Conservation (phyloP, 1,140 invertebrate species). For the Conus ventricosus region DNA sequence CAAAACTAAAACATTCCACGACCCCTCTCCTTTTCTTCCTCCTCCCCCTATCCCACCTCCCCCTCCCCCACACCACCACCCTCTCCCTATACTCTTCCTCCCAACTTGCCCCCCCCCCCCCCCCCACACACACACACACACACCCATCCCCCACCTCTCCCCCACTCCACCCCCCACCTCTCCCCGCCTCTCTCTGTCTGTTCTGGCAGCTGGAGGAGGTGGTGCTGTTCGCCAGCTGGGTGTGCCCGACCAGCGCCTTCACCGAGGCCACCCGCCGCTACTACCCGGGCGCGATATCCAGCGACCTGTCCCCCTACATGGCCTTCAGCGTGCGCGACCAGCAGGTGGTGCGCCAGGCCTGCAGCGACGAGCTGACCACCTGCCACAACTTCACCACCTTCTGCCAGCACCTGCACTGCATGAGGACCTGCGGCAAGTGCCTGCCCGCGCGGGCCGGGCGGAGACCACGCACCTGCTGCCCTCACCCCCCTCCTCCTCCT, state of each 20-base stretch:
- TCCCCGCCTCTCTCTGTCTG: not conserved
- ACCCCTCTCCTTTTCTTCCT: too few species aligned
- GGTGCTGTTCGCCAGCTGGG: conserved; percentile 19
- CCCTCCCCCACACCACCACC: too few species aligned
- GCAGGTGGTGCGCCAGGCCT: conserved; percentile 13
- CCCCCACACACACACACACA: too few species aligned
- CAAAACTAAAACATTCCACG: too few species aligned
- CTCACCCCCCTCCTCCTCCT: too few species aligned
- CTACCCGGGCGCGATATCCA: not conserved
- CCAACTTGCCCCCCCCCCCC: too few species aligned
- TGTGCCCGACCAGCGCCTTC: conserved; percentile 11
- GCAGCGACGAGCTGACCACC: conserved; percentile 27
- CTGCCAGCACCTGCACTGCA: conserved; percentile 21
- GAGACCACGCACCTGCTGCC: not conserved
- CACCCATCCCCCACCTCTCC: too few species aligned
- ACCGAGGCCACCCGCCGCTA: not conserved
- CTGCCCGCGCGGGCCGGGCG: not conserved
- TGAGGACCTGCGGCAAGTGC: conserved; percentile 24
- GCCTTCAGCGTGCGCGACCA: not conserved
- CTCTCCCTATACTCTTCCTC: too few species aligned
- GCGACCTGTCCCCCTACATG: conserved; percentile 1
- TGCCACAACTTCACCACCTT: conserved; percentile 21
- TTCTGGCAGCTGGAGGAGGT: not conserved
- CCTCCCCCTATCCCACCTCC: too few species aligned
- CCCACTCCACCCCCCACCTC: too few species aligned